A percentile compares a stretch with the other conserved stretches of the same genome.
These are phyloP conservation scores for Mico argentatus DNA, from an alignment of 2,797 vertebrate species.

Conservation along the genomic window DNA sequence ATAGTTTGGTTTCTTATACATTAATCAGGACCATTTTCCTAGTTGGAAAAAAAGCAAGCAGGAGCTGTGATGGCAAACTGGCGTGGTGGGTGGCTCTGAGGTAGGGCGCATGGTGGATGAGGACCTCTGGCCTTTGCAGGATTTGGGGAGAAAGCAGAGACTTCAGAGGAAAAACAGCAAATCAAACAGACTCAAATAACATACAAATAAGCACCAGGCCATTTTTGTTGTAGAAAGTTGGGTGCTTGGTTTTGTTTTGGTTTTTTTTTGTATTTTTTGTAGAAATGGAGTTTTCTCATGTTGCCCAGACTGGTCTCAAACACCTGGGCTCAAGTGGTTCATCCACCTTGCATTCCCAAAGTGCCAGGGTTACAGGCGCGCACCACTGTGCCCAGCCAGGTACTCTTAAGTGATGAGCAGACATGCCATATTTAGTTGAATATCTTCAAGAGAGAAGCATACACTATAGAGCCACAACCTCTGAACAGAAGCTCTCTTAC, in stretches of 20 bases:
- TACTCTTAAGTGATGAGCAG: not conserved
- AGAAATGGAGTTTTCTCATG: not conserved
- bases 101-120: not conserved
- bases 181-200: not conserved
- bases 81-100: not conserved
- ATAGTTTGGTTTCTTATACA: not conserved
- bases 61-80: not conserved
- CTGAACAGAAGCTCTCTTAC: not conserved
- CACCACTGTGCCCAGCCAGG: not conserved
- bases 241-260: not conserved
- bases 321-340: not conserved
- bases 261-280: not conserved
- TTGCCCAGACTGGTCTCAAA: not conserved
- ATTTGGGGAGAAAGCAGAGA: not conserved
- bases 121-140: conserved; percentile 11
- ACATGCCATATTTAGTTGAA: not conserved
- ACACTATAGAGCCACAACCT: not conserved
- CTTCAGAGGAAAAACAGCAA: not conserved
- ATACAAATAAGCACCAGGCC: not conserved
- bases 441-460: conserved; percentile 4
- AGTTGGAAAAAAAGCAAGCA: not conserved
- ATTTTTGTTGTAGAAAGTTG: not conserved
- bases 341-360: no score
- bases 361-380: not conserved
- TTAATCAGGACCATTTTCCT: conserved; percentile 14